phyloP scores from a whole-genome alignment of 1,140 invertebrate genomes.

The Drosophila varians region DNA sequence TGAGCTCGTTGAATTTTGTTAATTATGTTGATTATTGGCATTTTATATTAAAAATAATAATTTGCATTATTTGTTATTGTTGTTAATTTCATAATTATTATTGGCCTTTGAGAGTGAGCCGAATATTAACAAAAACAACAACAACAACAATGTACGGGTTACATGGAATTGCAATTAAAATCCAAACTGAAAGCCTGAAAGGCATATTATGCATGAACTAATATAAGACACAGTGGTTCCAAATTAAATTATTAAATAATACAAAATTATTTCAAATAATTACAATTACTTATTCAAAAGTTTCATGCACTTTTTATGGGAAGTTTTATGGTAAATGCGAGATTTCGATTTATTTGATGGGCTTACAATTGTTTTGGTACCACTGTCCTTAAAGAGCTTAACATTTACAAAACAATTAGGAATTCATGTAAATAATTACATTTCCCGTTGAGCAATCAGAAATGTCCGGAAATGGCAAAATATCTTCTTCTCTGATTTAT shows the following conservation, averaged over 20 bases:
- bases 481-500: neutral
- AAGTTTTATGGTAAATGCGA: no score
- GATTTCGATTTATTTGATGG: no score
- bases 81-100: constrained; percentile 43
- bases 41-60: constrained; percentile 52
- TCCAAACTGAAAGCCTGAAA: constrained; percentile 29
- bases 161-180: constrained; percentile 68
- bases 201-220: constrained; percentile 45
- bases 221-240: neutral
- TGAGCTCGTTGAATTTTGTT: constrained; percentile 71
- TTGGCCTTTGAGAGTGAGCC: neutral
- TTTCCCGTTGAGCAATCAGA: neutral
- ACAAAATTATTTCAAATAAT: no score
- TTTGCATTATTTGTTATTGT: constrained; percentile 20
- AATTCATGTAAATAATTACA: constrained; percentile 37
- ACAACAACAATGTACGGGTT: constrained; percentile 14
- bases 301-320: no score
- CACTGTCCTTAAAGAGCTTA: constrained; percentile 12
- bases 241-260: neutral
- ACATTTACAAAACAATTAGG: constrained; percentile 27
- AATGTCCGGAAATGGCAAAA: constrained; percentile 3
- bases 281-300: no score
- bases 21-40: constrained; percentile 47
- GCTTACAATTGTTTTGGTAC: neutral
- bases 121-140: constrained; percentile 19